phyloP scores from a whole-genome alignment of 1,140 invertebrate species.

The Bradynema listronoti region DNA sequence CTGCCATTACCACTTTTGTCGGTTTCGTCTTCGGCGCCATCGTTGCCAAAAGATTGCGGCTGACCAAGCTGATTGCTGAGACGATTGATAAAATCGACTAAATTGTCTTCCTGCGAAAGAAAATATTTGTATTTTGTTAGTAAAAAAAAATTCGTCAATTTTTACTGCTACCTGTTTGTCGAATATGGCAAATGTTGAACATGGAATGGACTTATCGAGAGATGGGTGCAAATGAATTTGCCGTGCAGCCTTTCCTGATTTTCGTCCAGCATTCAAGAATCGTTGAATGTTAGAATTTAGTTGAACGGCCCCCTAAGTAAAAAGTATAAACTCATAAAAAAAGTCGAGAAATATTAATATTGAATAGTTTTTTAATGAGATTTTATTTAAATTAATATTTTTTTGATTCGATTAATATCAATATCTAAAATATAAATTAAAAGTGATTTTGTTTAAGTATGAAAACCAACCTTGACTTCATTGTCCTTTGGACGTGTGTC shows the following conservation, averaged over 20 bases:
- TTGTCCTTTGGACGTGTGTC: constrained; percentile 38
- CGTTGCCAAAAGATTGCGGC: not conserved
- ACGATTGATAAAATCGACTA: constrained; percentile 28
- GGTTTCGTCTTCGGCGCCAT: constrained; percentile 3
- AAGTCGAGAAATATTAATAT: no score
- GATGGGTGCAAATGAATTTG: constrained; percentile 2
- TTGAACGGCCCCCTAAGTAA: constrained; percentile 27
- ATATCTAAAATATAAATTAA: not conserved
- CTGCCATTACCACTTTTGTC: not conserved
- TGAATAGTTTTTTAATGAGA: not conserved
- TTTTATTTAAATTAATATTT: not conserved
- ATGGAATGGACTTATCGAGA: constrained; percentile 8
- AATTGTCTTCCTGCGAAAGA: constrained; percentile 28
- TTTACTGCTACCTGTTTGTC: constrained; percentile 31
- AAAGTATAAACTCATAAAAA: not conserved
- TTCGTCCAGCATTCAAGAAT: constrained; percentile 7
- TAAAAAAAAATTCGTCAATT: not conserved
- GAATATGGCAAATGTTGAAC: constrained; percentile 33
- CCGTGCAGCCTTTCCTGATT: not conserved
- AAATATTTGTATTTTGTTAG: not conserved
- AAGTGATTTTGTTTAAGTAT: not conserved
- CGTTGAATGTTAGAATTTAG: constrained; percentile 28
- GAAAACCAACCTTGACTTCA: constrained; percentile 33
- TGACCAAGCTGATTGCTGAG: constrained; percentile 25
- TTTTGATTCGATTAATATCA: not conserved